Evolutionary conservation across 2,113 vertebrate genomes (phyloP).

Genomic region (Barbus barbus): DNA sequence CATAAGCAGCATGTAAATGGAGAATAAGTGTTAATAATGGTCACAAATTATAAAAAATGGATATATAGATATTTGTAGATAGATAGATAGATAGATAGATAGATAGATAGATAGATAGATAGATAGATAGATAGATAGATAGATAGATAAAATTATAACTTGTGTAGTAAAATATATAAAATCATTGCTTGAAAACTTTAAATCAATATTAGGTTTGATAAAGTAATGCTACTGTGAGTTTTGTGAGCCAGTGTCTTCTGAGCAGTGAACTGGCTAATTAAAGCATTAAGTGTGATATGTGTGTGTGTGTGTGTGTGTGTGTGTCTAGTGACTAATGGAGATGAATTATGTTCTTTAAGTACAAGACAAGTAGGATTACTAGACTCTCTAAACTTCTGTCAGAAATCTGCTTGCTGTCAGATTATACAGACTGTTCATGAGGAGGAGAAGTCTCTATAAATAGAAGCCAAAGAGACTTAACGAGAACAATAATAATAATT

Average conservation of each 20-base stretch:
- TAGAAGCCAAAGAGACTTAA: slow-evolving; percentile 20
- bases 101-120: too few relatives aligned
- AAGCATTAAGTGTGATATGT: slow-evolving; percentile 25
- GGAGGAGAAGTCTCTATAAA: background rate
- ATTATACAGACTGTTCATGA: background rate
- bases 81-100: too few relatives aligned
- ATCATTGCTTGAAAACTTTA: background rate
- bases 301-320: background rate
- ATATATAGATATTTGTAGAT: too few relatives aligned
- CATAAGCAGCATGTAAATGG: background rate
- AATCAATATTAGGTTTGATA: slow-evolving; percentile 18
- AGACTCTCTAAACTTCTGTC: slow-evolving; percentile 12
- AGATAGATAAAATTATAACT: too few relatives aligned
- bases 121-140: too few relatives aligned
- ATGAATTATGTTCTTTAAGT: slow-evolving; percentile 11
- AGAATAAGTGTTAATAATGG: background rate
- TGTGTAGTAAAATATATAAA: background rate
- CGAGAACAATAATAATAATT: slow-evolving; percentile 16
- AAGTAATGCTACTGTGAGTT: background rate
- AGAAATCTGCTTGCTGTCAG: slow-evolving; percentile 23
- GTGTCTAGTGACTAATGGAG: background rate
- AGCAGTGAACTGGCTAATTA: slow-evolving; percentile 37
- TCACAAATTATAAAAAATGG: too few relatives aligned
- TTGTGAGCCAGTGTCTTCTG: background rate
- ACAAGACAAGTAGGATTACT: slow-evolving; percentile 29